Base-by-base conservation (phyloP, 1,140 invertebrate genomes). In the Neodiprion pinetum region DNA sequence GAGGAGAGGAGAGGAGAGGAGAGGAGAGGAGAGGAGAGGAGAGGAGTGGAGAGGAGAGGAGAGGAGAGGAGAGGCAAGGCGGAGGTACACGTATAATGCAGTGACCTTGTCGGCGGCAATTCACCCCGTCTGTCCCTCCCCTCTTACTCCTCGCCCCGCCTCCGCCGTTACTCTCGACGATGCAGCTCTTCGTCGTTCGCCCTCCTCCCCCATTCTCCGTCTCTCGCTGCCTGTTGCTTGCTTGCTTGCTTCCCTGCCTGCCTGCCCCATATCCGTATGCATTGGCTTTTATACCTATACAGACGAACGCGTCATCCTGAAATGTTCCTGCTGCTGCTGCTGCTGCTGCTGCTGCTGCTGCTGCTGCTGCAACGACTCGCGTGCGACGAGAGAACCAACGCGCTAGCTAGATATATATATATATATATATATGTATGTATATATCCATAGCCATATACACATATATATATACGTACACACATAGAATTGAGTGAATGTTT, bases 71-170 rank as follows among this genome's bases (percentile, higher is more conserved):
- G 21, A 67, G n/a, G 72, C 23, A 48, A 7, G 17, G 72, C 9
- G 70, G n/a, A 50, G 67, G 17, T 70, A 80, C 77, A 78, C 77
- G 81, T 82, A 81, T 82, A 75, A 88, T 85, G 87, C 86, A 84
- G 83, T 88, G 87, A 88, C 87, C 87, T 88, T 88, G 87, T 88
- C 85, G 87, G 81, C 87, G 87, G 87, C 87, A 88, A 88, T 88
- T 88, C 87, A 88, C 87, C 87, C 87, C 87, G 87, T 87, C 85
- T 83, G 83, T 76, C 78, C 73, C 72, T 69, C 66, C 61, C 76
- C 47, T 75, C 75, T 69, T 75, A 61, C 70, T 28, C 23, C 72
- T 48, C 68, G 17, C 50, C 10, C 68, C 88, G 74, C 75, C 74
- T 76, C 79, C 74, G 78, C 61, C 74, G 17, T 73, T 61, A 67